These are phyloP conservation scores for Lobophora halterata DNA, from an alignment of 2,888 invertebrate species.

Conservation along the genomic window DNA sequence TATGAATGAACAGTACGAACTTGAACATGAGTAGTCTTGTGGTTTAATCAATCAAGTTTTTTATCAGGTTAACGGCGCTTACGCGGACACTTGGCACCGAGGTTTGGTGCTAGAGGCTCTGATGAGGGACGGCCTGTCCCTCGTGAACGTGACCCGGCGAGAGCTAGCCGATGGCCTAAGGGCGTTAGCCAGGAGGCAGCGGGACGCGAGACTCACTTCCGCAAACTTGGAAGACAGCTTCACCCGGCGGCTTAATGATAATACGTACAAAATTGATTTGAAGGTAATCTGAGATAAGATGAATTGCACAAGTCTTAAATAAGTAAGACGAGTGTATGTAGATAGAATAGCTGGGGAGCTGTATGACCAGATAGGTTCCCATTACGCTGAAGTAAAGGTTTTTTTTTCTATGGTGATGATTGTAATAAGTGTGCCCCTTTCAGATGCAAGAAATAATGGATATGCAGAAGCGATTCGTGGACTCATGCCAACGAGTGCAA, in stretches of 20 bases:
- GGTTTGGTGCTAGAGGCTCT: slow-evolving; percentile 69
- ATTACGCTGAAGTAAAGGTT: background rate
- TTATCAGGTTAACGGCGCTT: slow-evolving; percentile 81
- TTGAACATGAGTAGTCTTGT: slow-evolving; percentile 15
- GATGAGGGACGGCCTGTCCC: slow-evolving; percentile 73
- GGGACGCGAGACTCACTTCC: slow-evolving; percentile 59
- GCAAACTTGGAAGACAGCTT: slow-evolving; percentile 63
- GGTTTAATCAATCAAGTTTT: slow-evolving; percentile 2
- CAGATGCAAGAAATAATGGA: slow-evolving; percentile 82
- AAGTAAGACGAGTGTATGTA: too few species aligned
- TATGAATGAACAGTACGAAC: slow-evolving; percentile 14
- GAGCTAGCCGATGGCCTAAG: slow-evolving; percentile 78
- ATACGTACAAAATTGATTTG: slow-evolving; percentile 62
- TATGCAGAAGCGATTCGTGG: slow-evolving; percentile 83
- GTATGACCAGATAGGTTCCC: background rate
- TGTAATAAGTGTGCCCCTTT: slow-evolving; percentile 25
- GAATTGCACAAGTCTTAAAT: too few species aligned
- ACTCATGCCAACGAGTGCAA: slow-evolving; percentile 84
- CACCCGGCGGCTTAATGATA: slow-evolving; percentile 59
- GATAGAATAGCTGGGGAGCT: too few species aligned
- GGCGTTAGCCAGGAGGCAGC: slow-evolving; percentile 61
- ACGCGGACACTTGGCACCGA: slow-evolving; percentile 82
- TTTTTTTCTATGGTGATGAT: too few species aligned
- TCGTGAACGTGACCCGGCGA: slow-evolving; percentile 76
- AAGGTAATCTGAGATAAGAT: too few species aligned